These are phyloP conservation scores for Perca flavescens DNA, from an alignment of 2,113 vertebrate genomes.

Conservation along the genomic window DNA sequence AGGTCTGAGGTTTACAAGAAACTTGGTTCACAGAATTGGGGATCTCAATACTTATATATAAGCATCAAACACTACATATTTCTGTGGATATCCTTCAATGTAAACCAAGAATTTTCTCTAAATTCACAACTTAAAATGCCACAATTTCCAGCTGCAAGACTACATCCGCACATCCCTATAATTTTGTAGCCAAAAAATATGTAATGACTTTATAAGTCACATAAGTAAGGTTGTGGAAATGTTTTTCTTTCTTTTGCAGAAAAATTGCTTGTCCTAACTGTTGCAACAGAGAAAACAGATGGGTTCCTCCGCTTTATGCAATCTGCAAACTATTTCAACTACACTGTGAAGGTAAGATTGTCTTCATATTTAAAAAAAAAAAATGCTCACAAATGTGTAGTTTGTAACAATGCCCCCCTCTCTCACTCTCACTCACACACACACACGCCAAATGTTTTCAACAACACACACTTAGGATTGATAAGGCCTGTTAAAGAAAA, in stretches of 20 bases:
- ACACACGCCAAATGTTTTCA: background rate
- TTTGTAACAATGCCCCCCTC: background rate
- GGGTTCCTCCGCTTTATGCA: conserved; percentile 95
- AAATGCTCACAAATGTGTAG: background rate
- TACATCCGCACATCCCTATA: conserved; percentile 28
- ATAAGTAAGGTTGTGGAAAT: conserved; percentile 11
- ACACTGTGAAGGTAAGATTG: conserved; percentile 92
- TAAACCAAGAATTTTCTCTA: conserved; percentile 35
- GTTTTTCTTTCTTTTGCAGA: conserved; percentile 83
- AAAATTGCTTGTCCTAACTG: conserved; percentile 93
- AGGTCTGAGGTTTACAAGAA: conserved; percentile 79
- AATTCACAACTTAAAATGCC: conserved; percentile 16
- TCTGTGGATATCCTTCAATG: conserved; percentile 46
- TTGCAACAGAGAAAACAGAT: conserved; percentile 94
- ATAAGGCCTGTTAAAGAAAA: conserved; percentile 48
- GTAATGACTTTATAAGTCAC: conserved; percentile 28
- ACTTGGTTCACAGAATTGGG: conserved; percentile 52
- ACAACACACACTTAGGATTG: conserved; percentile 38
- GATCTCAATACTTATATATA: conserved; percentile 62
- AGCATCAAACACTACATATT: conserved; percentile 56
- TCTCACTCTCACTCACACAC: background rate
- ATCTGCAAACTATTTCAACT: conserved; percentile 94
- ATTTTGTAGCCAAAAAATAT: conserved; percentile 23
- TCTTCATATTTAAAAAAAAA: background rate
- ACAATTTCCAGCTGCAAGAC: background rate